These are phyloP conservation scores for Phrynocephalus vlangalii DNA, from an alignment of 2,797 vertebrate species.

Conservation along the genomic window DNA sequence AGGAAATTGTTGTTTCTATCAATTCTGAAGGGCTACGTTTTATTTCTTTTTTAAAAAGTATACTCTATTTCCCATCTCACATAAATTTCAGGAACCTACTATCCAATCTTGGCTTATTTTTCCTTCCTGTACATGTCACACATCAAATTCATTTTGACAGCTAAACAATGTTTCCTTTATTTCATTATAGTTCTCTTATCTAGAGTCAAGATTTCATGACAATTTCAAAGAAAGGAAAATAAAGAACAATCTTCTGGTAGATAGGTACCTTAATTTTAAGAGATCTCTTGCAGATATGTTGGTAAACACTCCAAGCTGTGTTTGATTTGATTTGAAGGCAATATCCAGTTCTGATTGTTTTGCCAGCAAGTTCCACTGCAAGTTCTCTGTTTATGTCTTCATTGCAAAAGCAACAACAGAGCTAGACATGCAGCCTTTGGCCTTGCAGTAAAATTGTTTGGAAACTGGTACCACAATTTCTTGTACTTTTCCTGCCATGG, in stretches of 20 bases:
- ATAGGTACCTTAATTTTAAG: slow-evolving; percentile 64
- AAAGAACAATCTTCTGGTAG: slow-evolving; percentile 62
- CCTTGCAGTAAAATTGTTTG: neutral
- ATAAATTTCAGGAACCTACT: slow-evolving; percentile 70
- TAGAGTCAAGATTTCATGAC: slow-evolving; percentile 69
- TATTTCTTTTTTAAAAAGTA: slow-evolving; percentile 61
- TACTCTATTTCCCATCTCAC: slow-evolving; percentile 38
- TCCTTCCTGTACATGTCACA: slow-evolving; percentile 63
- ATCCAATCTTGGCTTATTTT: slow-evolving; percentile 67
- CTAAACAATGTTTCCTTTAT: slow-evolving; percentile 72
- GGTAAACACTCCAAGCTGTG: slow-evolving; percentile 60
- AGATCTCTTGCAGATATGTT: slow-evolving; percentile 55
- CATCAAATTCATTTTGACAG: slow-evolving; percentile 74
- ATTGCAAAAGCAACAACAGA: slow-evolving; percentile 10
- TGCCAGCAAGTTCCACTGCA: too few relatives aligned
- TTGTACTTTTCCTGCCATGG: too few relatives aligned
- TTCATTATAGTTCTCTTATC: slow-evolving; percentile 74
- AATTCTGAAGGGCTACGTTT: slow-evolving; percentile 58
- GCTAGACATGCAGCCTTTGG: neutral
- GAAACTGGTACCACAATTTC: neutral
- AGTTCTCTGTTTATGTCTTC: slow-evolving; percentile 22
- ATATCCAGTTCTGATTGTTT: too few relatives aligned
- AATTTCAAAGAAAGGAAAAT: slow-evolving; percentile 64
- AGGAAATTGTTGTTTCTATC: slow-evolving; percentile 62
- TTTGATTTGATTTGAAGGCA: too few relatives aligned